A percentile compares a stretch with the other conserved stretches of the same genome.
These are phyloP conservation scores for Apamea monoglypha DNA, from an alignment of 2,888 invertebrate genomes.

Conservation along the genomic window DNA sequence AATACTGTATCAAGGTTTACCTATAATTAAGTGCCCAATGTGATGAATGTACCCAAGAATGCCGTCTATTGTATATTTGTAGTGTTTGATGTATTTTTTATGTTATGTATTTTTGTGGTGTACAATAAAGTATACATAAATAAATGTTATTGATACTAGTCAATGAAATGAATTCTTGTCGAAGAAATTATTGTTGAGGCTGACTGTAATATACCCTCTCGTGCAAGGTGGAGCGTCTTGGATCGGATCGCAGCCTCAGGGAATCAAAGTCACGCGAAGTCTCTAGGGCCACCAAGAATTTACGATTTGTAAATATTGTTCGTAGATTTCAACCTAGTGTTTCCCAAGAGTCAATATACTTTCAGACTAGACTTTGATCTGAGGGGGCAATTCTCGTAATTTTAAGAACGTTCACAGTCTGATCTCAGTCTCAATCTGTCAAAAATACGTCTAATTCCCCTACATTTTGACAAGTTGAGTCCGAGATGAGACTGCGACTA, in stretches of 20 bases:
- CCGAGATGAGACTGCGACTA: no score
- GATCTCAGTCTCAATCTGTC: no score
- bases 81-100: no score
- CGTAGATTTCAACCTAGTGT: conserved; percentile 55
- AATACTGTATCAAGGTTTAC: background rate
- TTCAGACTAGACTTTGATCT: conserved; percentile 33
- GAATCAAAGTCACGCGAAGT: conserved; percentile 46
- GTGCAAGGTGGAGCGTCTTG: conserved; percentile 12
- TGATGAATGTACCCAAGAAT: no score
- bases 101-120: no score
- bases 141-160: background rate
- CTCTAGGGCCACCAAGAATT: conserved; percentile 61
- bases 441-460: no score
- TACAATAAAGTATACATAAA: no score
- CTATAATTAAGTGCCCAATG: background rate
- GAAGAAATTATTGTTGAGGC: background rate
- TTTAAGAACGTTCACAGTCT: no score
- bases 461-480: no score
- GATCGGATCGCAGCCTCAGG: conserved; percentile 21
- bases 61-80: no score
- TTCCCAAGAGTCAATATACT: conserved; percentile 52
- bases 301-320: conserved; percentile 71
- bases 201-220: background rate
- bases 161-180: background rate
- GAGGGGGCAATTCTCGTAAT: no score